Conservation (phyloP, 1,140 invertebrate genomes). For the Drosophila nigrodunni region DNA sequence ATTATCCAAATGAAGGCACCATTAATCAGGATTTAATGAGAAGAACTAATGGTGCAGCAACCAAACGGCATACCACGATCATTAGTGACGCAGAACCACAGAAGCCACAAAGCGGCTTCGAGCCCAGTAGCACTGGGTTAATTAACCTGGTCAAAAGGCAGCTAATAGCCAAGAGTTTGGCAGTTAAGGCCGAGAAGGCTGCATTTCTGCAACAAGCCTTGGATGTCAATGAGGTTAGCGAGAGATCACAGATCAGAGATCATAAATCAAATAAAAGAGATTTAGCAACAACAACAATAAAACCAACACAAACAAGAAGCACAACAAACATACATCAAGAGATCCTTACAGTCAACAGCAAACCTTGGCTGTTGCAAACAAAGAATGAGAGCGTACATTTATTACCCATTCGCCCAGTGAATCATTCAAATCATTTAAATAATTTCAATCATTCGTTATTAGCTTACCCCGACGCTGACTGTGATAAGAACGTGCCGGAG, state of each 20-base stretch:
- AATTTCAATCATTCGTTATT: slow-evolving; percentile 51
- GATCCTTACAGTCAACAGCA: slow-evolving; percentile 58
- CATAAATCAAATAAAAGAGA: slow-evolving; percentile 57
- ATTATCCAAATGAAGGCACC: slow-evolving; percentile 33
- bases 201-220: slow-evolving; percentile 32
- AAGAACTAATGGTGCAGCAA: slow-evolving; percentile 20
- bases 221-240: slow-evolving; percentile 32
- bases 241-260: slow-evolving; percentile 26
- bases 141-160: slow-evolving; percentile 57
- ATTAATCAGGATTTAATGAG: slow-evolving; percentile 61
- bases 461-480: slow-evolving; percentile 33
- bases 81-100: slow-evolving; percentile 1
- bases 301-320: not conserved
- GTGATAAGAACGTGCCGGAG: slow-evolving; percentile 58
- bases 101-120: slow-evolving; percentile 46
- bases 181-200: slow-evolving; percentile 34
- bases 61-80: slow-evolving; percentile 33
- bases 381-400: slow-evolving; percentile 57
- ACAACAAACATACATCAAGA: slow-evolving; percentile 11
- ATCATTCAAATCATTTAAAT: slow-evolving; percentile 63
- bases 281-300: slow-evolving; percentile 13
- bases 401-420: slow-evolving; percentile 38
- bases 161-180: slow-evolving; percentile 22
- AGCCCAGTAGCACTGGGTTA: slow-evolving; percentile 49
- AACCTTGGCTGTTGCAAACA: slow-evolving; percentile 61